Conservation (phyloP, 2,797 vertebrate genomes). For the Pseudotriccus pelzelni region DNA sequence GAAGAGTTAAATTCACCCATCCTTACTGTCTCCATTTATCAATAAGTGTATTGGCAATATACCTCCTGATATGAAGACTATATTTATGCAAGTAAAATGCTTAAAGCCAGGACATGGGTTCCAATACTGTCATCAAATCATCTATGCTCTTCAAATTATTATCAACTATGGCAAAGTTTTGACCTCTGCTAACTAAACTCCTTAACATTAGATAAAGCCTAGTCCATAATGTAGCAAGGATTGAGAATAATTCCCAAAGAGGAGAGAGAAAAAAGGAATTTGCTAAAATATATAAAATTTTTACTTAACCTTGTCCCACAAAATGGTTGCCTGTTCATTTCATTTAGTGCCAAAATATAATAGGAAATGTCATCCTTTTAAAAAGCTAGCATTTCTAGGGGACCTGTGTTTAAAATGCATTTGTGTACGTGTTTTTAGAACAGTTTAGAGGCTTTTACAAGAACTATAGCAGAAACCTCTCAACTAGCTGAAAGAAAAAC, state of each 20-base stretch:
- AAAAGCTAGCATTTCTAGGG: neutral
- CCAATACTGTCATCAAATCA: neutral
- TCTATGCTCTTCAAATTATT: neutral
- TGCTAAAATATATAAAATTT: neutral
- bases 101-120: neutral
- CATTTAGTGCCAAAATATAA: neutral
- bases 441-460: neutral
- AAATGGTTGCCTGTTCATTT: neutral
- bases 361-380: neutral
- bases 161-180: neutral
- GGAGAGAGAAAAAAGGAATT: neutral
- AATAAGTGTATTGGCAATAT: neutral
- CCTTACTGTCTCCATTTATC: neutral
- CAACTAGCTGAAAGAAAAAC: neutral
- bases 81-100: neutral
- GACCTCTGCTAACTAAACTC: neutral
- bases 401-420: neutral
- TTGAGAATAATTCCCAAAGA: neutral
- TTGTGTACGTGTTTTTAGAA: neutral
- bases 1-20: neutral
- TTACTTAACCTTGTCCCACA: neutral
- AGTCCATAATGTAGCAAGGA: neutral
- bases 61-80: neutral
- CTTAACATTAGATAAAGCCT: neutral
- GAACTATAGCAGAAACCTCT: neutral